Evolutionary conservation across 92 coral and sea anemone genomes (phyloP).

Genomic region (Palythoa grandis): DNA sequence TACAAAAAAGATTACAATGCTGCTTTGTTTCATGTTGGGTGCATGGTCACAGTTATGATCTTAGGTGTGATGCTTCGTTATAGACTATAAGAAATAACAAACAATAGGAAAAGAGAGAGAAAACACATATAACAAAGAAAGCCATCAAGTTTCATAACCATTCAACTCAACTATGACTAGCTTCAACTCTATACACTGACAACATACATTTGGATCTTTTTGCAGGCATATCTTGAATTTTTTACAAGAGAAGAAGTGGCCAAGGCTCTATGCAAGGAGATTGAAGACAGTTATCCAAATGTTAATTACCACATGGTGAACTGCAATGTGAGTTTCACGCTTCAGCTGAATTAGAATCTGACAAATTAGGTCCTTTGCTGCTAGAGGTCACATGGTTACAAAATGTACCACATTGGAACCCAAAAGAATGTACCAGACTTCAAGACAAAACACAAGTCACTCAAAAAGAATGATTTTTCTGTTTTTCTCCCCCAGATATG

Average conservation of each 20-base stretch:
- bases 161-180: neutral
- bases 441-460: too few relatives aligned
- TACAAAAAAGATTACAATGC: too few relatives aligned
- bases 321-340: constrained; percentile 61
- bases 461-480: too few relatives aligned
- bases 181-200: too few relatives aligned
- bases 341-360: neutral
- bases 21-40: too few relatives aligned
- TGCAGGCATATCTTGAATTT: constrained; percentile 82
- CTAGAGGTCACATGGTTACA: neutral
- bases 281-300: constrained; percentile 61
- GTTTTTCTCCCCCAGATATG: too few relatives aligned
- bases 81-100: too few relatives aligned
- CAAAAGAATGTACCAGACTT: too few relatives aligned
- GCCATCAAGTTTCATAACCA: neutral
- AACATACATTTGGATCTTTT: neutral
- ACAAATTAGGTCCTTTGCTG: neutral
- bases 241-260: constrained; percentile 83
- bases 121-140: too few relatives aligned
- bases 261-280: constrained; percentile 64
- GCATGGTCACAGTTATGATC: too few relatives aligned
- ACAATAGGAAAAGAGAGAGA: too few relatives aligned
- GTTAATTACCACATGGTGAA: constrained; percentile 82
- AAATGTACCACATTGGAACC: neutral
- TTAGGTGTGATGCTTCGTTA: too few relatives aligned